Percentiles rank a stretch among this genome's conserved stretches.
Conservation (phyloP, 2,113 vertebrate species). For the Ovis canadensis region DNA sequence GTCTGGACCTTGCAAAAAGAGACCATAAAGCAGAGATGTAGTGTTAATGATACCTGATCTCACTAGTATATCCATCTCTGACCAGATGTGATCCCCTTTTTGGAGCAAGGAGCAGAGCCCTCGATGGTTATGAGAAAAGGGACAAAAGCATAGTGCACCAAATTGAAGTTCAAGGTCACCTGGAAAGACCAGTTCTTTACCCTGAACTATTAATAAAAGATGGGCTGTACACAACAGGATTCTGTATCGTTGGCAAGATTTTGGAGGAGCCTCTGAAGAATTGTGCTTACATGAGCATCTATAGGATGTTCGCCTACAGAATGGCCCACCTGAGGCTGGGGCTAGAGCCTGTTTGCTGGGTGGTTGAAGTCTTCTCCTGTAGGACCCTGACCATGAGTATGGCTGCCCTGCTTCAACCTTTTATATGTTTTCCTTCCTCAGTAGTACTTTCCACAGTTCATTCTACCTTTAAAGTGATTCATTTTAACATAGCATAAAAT, state of each 20-base stretch:
- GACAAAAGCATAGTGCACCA: background rate
- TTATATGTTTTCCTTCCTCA: constrained; percentile 86
- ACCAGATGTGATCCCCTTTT: background rate
- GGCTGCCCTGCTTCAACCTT: constrained; percentile 84
- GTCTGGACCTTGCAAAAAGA: background rate
- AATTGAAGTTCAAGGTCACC: constrained; percentile 79
- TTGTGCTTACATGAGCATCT: constrained; percentile 84
- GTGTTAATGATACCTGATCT: background rate
- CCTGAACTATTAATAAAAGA: constrained; percentile 84
- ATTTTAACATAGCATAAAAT: constrained; percentile 87
- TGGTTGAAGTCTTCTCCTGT: constrained; percentile 88
- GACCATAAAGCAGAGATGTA: background rate
- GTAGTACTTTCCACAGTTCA: constrained; percentile 84
- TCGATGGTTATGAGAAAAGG: background rate
- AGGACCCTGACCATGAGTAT: constrained; percentile 86
- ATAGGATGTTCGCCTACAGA: constrained; percentile 88
- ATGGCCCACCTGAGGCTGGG: constrained; percentile 83
- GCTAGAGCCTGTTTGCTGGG: constrained; percentile 65
- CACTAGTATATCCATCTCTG: background rate
- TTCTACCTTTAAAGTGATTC: constrained; percentile 88
- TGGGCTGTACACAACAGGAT: constrained; percentile 85
- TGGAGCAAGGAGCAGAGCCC: background rate
- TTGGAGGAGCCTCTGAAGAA: constrained; percentile 89
- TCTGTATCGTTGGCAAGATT: constrained; percentile 91
- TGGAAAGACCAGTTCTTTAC: constrained; percentile 88